Conservation (phyloP, 2,888 invertebrate genomes). For the Aporophyla lueneburgensis region DNA sequence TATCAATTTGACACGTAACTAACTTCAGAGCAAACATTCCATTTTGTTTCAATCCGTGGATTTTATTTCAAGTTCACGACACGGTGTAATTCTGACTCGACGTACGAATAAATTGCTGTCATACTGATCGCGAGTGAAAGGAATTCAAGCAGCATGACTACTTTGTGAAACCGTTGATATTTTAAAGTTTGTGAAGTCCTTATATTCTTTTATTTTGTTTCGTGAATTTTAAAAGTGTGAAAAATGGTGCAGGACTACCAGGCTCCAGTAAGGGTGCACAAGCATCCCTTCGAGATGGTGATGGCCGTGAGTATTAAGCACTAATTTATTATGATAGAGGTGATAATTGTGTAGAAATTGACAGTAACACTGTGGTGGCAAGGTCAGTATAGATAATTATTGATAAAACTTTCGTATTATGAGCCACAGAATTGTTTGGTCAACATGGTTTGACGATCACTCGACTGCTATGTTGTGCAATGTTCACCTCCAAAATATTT, state of each 20-base stretch:
- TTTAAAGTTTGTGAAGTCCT: conserved; percentile 77
- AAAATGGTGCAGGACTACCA: conserved; percentile 98
- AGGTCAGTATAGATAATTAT: conserved; percentile 62
- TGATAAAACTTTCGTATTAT: conserved; percentile 51
- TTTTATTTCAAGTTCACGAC: conserved; percentile 79
- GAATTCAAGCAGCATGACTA: conserved; percentile 80
- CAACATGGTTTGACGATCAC: conserved; percentile 54
- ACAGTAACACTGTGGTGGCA: conserved; percentile 46
- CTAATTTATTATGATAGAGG: conserved; percentile 20
- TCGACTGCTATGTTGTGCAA: conserved; percentile 52
- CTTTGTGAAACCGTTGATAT: conserved; percentile 77
- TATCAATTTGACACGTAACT: conserved; percentile 63
- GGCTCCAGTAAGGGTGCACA: conserved; percentile 98
- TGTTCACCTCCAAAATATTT: conserved; percentile 49
- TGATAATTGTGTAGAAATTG: conserved; percentile 46
- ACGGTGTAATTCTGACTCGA: conserved; percentile 75
- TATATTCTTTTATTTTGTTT: conserved; percentile 77
- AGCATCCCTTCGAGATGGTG: conserved; percentile 98
- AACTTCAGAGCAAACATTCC: conserved; percentile 79
- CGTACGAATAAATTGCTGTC: conserved; percentile 80
- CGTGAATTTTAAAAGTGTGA: conserved; percentile 76
- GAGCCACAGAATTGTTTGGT: conserved; percentile 33
- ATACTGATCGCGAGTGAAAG: conserved; percentile 81
- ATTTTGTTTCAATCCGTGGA: conserved; percentile 77
- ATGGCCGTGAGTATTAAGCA: conserved; percentile 95